Conservation (phyloP, 2,888 invertebrate genomes). For the Drosophila atroscutellata region DNA sequence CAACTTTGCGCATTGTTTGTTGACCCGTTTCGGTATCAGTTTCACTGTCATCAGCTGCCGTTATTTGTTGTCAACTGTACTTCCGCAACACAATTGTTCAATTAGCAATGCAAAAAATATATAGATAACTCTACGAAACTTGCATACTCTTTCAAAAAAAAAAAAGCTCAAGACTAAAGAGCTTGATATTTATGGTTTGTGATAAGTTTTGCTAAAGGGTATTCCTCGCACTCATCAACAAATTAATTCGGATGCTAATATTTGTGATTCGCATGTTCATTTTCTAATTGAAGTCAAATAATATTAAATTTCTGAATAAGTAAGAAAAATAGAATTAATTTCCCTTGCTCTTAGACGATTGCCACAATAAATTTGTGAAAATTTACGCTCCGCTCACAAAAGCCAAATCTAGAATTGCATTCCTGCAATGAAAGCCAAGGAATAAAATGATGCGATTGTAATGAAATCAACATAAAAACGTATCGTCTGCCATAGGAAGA, state of each 20-base stretch:
- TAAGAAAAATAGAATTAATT: not conserved
- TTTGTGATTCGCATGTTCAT: not conserved
- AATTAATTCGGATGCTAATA: not conserved
- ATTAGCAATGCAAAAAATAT: slow-evolving; percentile 18
- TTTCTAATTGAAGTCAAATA: not conserved
- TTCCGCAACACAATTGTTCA: slow-evolving; percentile 53
- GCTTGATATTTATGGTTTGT: not conserved
- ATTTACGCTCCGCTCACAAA: not conserved
- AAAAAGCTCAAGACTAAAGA: not conserved
- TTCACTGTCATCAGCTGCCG: slow-evolving; percentile 40
- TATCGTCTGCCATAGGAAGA: slow-evolving; percentile 1
- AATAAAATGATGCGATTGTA: slow-evolving; percentile 21
- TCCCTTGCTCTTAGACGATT: not conserved
- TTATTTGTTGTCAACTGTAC: slow-evolving; percentile 39
- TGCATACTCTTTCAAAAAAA: slow-evolving; percentile 8
- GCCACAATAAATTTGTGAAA: not conserved
- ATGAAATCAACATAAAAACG: slow-evolving; percentile 16
- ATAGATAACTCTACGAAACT: not conserved
- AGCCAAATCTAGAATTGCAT: not conserved
- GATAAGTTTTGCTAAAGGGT: not conserved
- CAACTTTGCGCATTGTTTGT: slow-evolving; percentile 20
- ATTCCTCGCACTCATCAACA: not conserved
- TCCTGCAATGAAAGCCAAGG: not conserved
- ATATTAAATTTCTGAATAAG: not conserved
- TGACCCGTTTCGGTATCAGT: slow-evolving; percentile 11